Evolutionary conservation across 1,140 invertebrate genomes (phyloP), one percentile per base, ranked within the genome.

Genomic region (Cotesia chilonis): DNA sequence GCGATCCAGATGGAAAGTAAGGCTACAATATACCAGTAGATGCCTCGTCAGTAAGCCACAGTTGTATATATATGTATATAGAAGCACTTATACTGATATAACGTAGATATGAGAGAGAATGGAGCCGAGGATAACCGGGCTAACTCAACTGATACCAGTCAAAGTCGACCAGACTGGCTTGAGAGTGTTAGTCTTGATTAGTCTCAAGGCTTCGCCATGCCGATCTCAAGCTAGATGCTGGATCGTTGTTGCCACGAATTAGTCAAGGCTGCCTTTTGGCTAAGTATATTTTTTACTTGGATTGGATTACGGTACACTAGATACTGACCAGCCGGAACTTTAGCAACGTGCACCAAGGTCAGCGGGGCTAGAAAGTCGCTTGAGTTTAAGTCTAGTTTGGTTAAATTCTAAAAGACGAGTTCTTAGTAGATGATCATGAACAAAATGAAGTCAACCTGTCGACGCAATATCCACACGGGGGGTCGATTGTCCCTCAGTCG

Each of bases 51-150:
- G 41, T 41, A 9, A 47, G 41, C 41, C 5, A 47, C 3, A 28
- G 28, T 2, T 47, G 10, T 47, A 47, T 6, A 47, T 47, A 47
- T 17, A 10, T 47, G 10, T 47, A 47, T 6, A 47, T 47, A 47
- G 6, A 47, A 47, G 41, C 28, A 28, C 28, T 28, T 28, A 52
- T 17, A 68, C 41, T 35, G 35, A 57, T 3, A 4, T 9, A 10
- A 37, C 10, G 36, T 5, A 10, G 14, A 4, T 9, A 37, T 70
- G 51, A 65, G 66, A 37, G 57, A 41, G 51, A 74, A 66, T 70
- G 72, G 65, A 74, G 55, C 68, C 72, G 72, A 74, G 72, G 68
- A 70, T 70, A 73, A 73, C 72, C 61, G 28, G 68, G 54, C 64
- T 47, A 65, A 17, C n/a, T 12, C n/a, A 38, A 17, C 17, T 51